Conservation (phyloP, 2,113 vertebrate genomes). For the Okapia johnstoni region DNA sequence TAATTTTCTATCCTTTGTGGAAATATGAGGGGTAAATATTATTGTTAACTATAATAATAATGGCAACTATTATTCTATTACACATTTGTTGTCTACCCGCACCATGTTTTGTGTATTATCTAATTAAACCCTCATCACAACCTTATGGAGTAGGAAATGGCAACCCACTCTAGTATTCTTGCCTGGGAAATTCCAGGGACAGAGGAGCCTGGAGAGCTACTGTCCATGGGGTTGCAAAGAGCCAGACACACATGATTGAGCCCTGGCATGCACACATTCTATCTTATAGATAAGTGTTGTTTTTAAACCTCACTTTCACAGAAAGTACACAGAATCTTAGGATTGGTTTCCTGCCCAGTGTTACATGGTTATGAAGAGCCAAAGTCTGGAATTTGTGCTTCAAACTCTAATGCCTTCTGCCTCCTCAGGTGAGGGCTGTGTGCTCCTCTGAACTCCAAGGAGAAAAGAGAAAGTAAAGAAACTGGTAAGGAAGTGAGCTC, state of each 20-base stretch:
- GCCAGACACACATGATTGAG: neutral
- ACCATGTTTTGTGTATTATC: neutral
- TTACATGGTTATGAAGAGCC: neutral
- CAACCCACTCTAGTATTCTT: neutral
- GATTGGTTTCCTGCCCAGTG: neutral
- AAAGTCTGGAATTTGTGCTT: neutral
- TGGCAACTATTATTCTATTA: neutral
- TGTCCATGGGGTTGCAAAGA: neutral
- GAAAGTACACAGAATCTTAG: neutral
- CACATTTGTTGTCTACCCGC: neutral
- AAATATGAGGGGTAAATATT: neutral
- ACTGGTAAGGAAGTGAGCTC: neutral
- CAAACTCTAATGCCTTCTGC: neutral
- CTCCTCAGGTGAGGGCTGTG: neutral
- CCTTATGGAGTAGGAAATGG: neutral
- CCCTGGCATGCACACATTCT: neutral
- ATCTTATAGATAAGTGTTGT: neutral
- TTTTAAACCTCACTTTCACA: neutral
- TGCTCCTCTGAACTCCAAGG: neutral
- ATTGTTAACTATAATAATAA: neutral
- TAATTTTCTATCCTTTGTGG: neutral
- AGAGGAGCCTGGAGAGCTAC: neutral
- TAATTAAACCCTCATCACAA: neutral
- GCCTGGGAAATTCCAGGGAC: neutral
- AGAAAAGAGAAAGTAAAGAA: neutral